Base-by-base conservation (phyloP, 2,888 invertebrate species). In the Eristalis intricaria region DNA sequence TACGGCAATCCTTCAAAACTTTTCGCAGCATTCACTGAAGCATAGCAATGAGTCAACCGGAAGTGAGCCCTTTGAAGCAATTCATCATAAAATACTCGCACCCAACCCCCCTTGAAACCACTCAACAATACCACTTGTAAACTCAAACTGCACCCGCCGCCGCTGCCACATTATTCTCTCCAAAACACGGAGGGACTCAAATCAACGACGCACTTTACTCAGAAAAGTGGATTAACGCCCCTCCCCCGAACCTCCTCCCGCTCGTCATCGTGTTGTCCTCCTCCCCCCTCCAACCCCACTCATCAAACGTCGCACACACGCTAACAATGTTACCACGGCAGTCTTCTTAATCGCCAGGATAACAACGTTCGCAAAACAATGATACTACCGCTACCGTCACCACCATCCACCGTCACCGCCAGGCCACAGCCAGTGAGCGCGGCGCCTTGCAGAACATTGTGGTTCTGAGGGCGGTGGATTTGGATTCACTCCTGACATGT, bases 321-420 rank as follows among this genome's bases (percentile, higher is more conserved):
- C 85, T 86, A 66, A 83, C 86, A 86, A 79, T 78, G 83, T 83
- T 83, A 79, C 82, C 79, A 70, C 75, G 74, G 83, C 70, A 86
- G 83, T 86, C 75, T 79, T 43, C 78, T 83, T 83, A 86, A 83
- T 83, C 75, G 66, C 66, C 74, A 79, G 86, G 83, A 86, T 83
- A 83, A 82, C 86, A 75, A 70, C 77, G 60, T 71, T 78, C 61
- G 75, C 70, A 79, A 78, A 82, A 78, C 70, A 78, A 75, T 78
- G 70, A 61, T 86, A 56, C 69, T 66, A 71, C 78, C n/a, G 32
- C 19, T 19, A 50, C 50, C 50, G 50, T n/a, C 15, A 43, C 40
- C 40, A 4, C 29, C 29, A 29, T 29, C 69, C 70, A 70, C 78
- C n/a, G 29, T 7, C 1, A 50, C 50, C 50, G 50, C 40, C 13